Evolutionary conservation across 2,797 vertebrate genomes (phyloP).

Genomic region (Schizopygopsis pylzovi): DNA sequence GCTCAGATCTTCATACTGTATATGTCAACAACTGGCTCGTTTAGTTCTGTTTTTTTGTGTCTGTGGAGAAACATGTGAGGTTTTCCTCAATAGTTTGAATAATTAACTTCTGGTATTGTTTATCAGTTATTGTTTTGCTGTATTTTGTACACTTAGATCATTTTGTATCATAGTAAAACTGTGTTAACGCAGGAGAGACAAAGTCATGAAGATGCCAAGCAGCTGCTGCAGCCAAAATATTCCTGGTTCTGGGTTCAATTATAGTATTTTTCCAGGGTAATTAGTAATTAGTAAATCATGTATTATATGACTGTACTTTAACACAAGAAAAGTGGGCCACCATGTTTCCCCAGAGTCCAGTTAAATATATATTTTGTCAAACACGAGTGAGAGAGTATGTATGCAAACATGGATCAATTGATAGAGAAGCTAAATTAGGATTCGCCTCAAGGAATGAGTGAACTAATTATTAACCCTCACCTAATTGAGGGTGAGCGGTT

Average conservation of each 20-base stretch:
- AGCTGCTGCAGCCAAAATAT: conserved; percentile 16
- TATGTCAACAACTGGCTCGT: background rate
- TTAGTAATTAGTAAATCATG: conserved; percentile 5
- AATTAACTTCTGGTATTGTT: background rate
- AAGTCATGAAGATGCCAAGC: background rate
- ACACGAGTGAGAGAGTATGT: background rate
- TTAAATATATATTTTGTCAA: background rate
- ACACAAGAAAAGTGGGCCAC: conserved; percentile 14
- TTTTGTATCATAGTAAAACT: background rate
- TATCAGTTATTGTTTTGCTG: background rate
- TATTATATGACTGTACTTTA: conserved; percentile 25
- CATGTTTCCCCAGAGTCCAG: conserved; percentile 13
- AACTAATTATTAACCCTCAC: conserved; percentile 23
- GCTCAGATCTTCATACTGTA: no score
- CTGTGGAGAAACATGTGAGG: background rate
- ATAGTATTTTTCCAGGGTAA: conserved; percentile 25
- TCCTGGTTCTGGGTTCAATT: background rate
- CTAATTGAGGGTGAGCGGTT: background rate
- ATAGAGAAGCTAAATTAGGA: conserved; percentile 13
- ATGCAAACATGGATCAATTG: conserved; percentile 19
- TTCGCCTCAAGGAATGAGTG: conserved; percentile 30
- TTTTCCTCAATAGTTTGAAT: background rate
- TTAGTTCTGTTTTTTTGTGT: background rate
- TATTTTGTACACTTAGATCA: background rate
- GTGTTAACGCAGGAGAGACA: background rate